Base-by-base conservation (phyloP, 2,113 vertebrate species). In the Megaleporinus macrocephalus region DNA sequence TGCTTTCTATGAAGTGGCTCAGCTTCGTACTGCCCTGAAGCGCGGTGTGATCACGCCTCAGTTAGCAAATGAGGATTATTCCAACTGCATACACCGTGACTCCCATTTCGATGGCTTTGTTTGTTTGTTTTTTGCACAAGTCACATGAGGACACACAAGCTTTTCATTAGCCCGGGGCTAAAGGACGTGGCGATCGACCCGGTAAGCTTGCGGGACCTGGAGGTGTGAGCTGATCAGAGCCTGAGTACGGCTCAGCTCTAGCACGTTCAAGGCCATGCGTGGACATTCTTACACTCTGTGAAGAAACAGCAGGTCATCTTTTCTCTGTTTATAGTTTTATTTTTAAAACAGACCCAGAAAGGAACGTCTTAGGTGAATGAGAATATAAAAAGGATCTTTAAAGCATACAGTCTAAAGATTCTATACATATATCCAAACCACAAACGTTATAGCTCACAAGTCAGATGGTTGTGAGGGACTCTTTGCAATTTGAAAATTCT, bases 31-130 rank as follows among this genome's bases (percentile, higher is more conserved):
- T 5, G 0, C 53, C 2, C 53, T 20, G 7, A 20, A 55, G 53
- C 53, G 5, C 10, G 57, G 0, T 6, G 5, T 1, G 57, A 61
- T 68, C 15, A 33, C 18, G 29, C 65, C 30, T 79, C 57, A 55
- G n/a, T 76, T 80, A 79, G 55, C n/a, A 53, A 74, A 44, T 74
- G 44, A 36, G 57, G 62, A 85, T 85, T 81, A 81, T 66, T 15
- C 16, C 20, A 26, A 62, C 62, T 33, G 63, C 29, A 36, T n/a
- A 10, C 57, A 47, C 16, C 13, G 27, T 26, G 27, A 16, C 33
- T 5, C 44, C 12, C n/a, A 61, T 3, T 61, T 61, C 13, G n/a
- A 13, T 14, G 29, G n/a, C 73, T 27, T n/a, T 69, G 49, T 51
- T 51, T 51, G 49, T 53, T 62, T 71, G 26, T 73, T 69, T n/a